Percentiles rank a stretch among this genome's conserved stretches.
Conservation (phyloP, 2,888 invertebrate genomes). For the Sarcophaga variegata region DNA sequence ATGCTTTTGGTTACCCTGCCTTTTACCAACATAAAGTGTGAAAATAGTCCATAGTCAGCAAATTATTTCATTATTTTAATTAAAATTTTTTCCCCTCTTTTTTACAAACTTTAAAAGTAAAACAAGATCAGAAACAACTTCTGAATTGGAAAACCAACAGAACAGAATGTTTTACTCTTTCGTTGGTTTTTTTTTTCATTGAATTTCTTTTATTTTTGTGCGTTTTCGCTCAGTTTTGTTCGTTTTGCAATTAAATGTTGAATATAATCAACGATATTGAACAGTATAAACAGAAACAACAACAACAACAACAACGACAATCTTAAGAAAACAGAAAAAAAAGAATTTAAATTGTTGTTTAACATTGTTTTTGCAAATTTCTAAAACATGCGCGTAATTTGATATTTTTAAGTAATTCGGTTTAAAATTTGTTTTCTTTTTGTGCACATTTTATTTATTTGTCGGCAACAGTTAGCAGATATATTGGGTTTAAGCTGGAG, state of each 20-base stretch:
- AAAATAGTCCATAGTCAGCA: constrained; percentile 56
- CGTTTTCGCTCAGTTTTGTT: constrained; percentile 38
- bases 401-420: constrained; percentile 59
- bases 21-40: constrained; percentile 40
- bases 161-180: constrained; percentile 40
- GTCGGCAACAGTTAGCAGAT: too few relatives aligned
- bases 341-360: constrained; percentile 52
- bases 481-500: too few relatives aligned
- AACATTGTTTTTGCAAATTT: constrained; percentile 69
- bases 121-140: constrained; percentile 24
- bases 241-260: constrained; percentile 60
- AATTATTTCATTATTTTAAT: constrained; percentile 22
- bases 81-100: neutral
- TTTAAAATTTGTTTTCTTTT: neutral
- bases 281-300: neutral
- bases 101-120: neutral
- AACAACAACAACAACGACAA: neutral
- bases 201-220: constrained; percentile 32
- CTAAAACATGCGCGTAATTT: constrained; percentile 69
- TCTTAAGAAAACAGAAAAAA: constrained; percentile 9
- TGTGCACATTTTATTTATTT: neutral
- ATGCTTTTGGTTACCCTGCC: constrained; percentile 13
- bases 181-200: neutral
- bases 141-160: constrained; percentile 37
- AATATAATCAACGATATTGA: constrained; percentile 29